Evolutionary conservation across 2,113 vertebrate genomes (phyloP).

Genomic region (Daboia siamensis): DNA sequence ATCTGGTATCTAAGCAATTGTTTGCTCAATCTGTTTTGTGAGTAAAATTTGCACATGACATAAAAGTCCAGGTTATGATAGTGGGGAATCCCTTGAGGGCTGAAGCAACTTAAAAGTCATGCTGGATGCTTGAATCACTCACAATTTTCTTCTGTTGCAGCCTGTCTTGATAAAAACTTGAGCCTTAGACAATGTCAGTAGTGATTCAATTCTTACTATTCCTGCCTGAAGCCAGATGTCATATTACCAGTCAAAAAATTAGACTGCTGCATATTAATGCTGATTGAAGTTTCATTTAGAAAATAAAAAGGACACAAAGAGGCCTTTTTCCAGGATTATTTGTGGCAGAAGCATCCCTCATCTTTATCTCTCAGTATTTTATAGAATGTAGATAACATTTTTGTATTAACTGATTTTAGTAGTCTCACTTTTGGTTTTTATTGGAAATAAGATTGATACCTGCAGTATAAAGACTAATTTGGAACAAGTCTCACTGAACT

Average conservation of each 20-base stretch:
- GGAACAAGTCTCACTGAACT: background rate
- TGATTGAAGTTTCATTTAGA: background rate
- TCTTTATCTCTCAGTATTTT: background rate
- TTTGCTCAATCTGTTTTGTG: background rate
- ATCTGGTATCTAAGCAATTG: background rate
- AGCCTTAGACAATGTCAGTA: background rate
- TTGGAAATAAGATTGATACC: background rate
- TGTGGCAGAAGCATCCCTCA: background rate
- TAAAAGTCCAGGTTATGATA: background rate
- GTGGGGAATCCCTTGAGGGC: background rate
- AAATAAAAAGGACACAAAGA: background rate
- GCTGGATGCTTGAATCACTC: background rate
- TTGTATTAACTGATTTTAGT: background rate
- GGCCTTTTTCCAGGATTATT: background rate
- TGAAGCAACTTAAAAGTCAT: background rate
- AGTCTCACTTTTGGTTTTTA: background rate
- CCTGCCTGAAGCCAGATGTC: background rate
- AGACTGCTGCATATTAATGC: background rate
- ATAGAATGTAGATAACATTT: background rate
- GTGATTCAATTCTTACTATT: slow-evolving; percentile 6
- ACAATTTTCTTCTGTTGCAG: background rate
- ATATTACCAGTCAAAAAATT: background rate
- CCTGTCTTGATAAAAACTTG: background rate
- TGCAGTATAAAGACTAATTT: background rate
- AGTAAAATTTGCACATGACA: slow-evolving; percentile 4